phyloP scores from a whole-genome alignment of 2,113 vertebrate genomes.

The Pseudopipra pipra region DNA sequence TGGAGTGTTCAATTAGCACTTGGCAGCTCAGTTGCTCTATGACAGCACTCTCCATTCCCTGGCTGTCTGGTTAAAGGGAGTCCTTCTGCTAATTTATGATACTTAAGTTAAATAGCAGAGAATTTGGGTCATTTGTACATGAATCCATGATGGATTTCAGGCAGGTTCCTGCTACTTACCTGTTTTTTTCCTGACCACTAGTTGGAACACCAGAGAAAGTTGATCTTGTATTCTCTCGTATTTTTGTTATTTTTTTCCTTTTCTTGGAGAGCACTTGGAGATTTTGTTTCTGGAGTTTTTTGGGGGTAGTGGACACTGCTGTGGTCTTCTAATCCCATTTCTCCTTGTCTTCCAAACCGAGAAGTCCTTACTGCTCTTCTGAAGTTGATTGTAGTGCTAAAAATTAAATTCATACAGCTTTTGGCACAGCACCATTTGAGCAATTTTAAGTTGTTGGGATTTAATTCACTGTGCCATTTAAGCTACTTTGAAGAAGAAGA shows the following conservation, averaged over 20 bases:
- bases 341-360: neutral
- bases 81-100: neutral
- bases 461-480: neutral
- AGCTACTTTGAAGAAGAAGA: conserved; percentile 1
- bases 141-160: neutral
- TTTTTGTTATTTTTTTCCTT: neutral
- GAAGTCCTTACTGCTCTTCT: neutral
- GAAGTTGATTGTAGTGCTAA: neutral
- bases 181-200: neutral
- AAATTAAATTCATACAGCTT: neutral
- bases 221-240: neutral
- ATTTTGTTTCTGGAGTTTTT: neutral
- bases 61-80: neutral
- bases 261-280: neutral
- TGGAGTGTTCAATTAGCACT: neutral
- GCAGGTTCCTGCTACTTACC: neutral
- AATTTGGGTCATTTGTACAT: neutral
- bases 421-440: neutral
- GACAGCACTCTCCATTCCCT: neutral
- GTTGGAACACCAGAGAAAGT: neutral
- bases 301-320: neutral
- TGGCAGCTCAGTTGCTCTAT: neutral
- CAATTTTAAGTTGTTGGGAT: neutral
- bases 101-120: neutral
- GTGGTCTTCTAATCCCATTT: neutral